Evolutionary conservation across 2,888 invertebrate genomes (phyloP).

Genomic region (Orthosia cruda): DNA sequence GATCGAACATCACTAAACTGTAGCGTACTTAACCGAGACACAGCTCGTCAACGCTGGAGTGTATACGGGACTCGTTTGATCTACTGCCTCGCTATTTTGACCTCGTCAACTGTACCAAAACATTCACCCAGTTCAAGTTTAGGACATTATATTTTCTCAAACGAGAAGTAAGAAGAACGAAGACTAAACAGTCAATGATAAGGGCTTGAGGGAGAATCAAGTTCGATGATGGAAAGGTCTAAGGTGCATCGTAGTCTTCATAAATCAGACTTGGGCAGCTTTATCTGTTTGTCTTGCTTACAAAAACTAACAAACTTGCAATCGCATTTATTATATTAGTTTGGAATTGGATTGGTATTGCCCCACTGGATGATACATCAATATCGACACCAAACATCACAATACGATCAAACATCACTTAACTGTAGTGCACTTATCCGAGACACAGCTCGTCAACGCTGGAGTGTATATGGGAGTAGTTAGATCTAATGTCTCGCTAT

Average conservation of each 20-base stretch:
- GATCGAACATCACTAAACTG: slow-evolving; percentile 57
- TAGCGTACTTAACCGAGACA: slow-evolving; percentile 77
- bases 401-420: slow-evolving; percentile 45
- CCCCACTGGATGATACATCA: neutral
- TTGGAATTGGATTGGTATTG: too few relatives aligned
- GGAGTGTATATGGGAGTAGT: slow-evolving; percentile 85
- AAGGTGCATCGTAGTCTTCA: too few relatives aligned
- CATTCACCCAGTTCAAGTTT: neutral
- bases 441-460: slow-evolving; percentile 80
- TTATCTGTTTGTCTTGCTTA: too few relatives aligned
- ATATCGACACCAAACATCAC: slow-evolving; percentile 19
- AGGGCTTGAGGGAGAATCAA: too few relatives aligned
- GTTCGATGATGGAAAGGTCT: too few relatives aligned
- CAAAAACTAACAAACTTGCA: too few relatives aligned
- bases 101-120: slow-evolving; percentile 59
- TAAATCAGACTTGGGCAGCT: too few relatives aligned
- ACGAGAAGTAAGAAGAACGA: too few relatives aligned
- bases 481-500: slow-evolving; percentile 68
- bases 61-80: slow-evolving; percentile 83
- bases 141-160: too few relatives aligned
- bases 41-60: slow-evolving; percentile 82
- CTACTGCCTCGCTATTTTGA: slow-evolving; percentile 62
- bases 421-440: slow-evolving; percentile 74
- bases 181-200: too few relatives aligned
- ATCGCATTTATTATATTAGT: too few relatives aligned